Evolutionary conservation across 2,113 vertebrate species (phyloP), one percentile per base, ranked within the genome.

Genomic region (Centrocercus urophasianus): DNA sequence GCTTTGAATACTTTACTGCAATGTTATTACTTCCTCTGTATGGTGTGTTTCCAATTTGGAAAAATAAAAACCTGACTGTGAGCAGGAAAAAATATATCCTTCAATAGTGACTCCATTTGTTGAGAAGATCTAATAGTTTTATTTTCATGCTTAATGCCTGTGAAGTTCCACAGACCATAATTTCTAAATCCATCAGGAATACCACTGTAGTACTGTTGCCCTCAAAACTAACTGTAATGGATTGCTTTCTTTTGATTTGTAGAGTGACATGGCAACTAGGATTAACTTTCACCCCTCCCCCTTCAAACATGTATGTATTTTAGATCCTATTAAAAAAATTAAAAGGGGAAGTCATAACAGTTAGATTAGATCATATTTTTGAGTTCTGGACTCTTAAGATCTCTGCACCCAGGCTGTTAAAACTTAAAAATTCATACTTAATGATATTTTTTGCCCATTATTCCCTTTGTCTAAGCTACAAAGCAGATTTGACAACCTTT

Each of bases 191-290:
- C 85, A 88, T 95, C 95, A 86, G 90, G 95, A 96, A 97, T 94
- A 78, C 38, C 56, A 48, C 57, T 93, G 47, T 48, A 95, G 79
- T 86, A 72, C 73, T 82, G 24, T 76, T 95, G 84, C 96, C 83
- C 66, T 95, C 92, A 94, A 96, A 94, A 87, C 81, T 79, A 93
- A 93, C 84, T 95, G 34, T 97, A 96, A 97, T 95, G 50, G 61
- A 92, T 96, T 95, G 38, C 83, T 96, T 97, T 90, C 65, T 95
- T 97, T 96, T 98, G 94, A 98, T 98, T 98, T 98, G 95, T 97
- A 93, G 92, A 93, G 88, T 97, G 94, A 83, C 74, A 96, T 40
- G 81, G 74, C 72, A 96, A 95, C 76, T 65, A 88, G 95, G 81
- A 88, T 94, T 96, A 97, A 88, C 87, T 95, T 92, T 94, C 93